phyloP scores from a whole-genome alignment of 2,113 vertebrate genomes.

The Typhlomys cinereus region DNA sequence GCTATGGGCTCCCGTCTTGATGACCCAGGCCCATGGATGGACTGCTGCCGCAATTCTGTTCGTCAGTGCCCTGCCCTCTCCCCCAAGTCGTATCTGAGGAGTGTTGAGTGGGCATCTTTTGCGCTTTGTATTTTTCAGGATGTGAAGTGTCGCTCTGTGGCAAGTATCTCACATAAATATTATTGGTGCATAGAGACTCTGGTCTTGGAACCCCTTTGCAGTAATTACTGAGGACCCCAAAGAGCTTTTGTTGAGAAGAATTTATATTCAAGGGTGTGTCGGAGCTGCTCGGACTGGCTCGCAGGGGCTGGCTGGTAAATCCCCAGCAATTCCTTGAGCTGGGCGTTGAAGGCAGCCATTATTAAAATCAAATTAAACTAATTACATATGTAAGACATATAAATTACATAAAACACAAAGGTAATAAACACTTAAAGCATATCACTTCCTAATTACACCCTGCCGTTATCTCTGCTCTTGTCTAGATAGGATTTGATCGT shows the following conservation, averaged over 20 bases:
- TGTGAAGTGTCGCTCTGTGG: not conserved
- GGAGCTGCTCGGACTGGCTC: not conserved
- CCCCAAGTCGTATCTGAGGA: not conserved
- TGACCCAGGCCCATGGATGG: not conserved
- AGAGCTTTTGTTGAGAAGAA: not conserved
- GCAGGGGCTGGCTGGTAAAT: not conserved
- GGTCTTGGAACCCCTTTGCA: not conserved
- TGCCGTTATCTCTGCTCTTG: too few species aligned
- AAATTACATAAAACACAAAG: not conserved
- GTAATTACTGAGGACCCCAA: not conserved
- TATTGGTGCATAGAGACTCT: accelerated
- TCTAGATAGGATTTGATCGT: not conserved
- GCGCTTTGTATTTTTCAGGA: not conserved
- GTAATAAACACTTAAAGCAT: not conserved
- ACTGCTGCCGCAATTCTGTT: accelerated
- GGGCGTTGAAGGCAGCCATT: not conserved
- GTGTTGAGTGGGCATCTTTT: not conserved
- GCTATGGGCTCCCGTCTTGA: not conserved
- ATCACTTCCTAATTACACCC: not conserved
- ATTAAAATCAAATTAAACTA: conserved; percentile 29
- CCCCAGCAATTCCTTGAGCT: not conserved
- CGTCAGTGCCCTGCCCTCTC: accelerated
- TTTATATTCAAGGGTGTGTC: accelerated
- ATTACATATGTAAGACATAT: not conserved
- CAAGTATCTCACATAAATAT: not conserved